phyloP scores from a whole-genome alignment of 2,113 vertebrate genomes.

The Hypanus sabinus region DNA sequence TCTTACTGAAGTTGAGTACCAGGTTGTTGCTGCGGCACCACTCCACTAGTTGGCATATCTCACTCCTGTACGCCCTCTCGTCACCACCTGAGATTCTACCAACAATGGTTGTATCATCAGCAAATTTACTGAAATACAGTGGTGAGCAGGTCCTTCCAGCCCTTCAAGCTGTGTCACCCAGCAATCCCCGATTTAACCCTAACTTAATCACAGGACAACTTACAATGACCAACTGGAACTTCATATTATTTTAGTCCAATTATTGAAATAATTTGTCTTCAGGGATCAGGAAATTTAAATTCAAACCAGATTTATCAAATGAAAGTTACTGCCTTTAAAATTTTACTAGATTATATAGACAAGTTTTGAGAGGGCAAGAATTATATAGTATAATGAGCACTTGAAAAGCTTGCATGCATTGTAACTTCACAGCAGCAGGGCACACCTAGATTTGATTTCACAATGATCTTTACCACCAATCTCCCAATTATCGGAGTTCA shows the following conservation, averaged over 20 bases:
- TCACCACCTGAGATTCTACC: too few species aligned
- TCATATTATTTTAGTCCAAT: neutral
- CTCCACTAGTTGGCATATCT: too few species aligned
- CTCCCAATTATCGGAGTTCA: too few species aligned
- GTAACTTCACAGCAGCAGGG: neutral
- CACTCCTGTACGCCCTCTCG: too few species aligned
- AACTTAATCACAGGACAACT: too few species aligned
- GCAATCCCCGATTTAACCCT: too few species aligned
- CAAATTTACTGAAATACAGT: too few species aligned
- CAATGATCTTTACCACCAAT: neutral
- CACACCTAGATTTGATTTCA: neutral
- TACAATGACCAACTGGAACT: neutral
- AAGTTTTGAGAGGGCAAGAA: neutral
- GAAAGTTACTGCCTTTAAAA: neutral
- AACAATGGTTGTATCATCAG: too few species aligned
- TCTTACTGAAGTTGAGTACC: too few species aligned
- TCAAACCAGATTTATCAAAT: constrained; percentile 15
- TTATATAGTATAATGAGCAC: neutral
- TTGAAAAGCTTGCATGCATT: neutral
- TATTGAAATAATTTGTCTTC: neutral
- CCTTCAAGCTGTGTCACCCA: too few species aligned
- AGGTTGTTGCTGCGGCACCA: too few species aligned
- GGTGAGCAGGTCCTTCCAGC: too few species aligned
- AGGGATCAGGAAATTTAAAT: constrained; percentile 8
- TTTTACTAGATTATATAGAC: neutral